Evolutionary conservation across 2,888 invertebrate species (phyloP).

Genomic region (Actias luna): DNA sequence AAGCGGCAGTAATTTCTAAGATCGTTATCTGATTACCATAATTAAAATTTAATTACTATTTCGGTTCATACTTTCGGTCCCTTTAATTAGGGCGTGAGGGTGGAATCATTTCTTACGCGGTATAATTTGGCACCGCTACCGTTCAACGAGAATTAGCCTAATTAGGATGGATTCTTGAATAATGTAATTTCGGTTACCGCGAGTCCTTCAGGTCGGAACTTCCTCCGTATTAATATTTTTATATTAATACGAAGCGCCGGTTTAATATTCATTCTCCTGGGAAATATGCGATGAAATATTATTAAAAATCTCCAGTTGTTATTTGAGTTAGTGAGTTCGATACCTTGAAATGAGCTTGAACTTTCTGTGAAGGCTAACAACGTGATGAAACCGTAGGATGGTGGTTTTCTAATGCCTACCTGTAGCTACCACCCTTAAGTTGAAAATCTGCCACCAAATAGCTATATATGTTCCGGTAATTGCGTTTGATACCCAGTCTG

Average conservation of each 20-base stretch:
- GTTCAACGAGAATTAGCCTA: slow-evolving; percentile 14
- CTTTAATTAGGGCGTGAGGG: slow-evolving; percentile 4
- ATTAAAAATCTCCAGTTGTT: background rate
- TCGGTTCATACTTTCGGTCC: slow-evolving; percentile 1
- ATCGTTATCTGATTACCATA: slow-evolving; percentile 1
- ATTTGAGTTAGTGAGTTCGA: background rate
- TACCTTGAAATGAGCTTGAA: background rate
- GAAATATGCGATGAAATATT: background rate
- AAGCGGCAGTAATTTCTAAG: background rate
- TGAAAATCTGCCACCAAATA: too few species aligned
- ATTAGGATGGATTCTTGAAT: slow-evolving; percentile 15
- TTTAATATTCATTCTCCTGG: background rate
- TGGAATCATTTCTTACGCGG: slow-evolving; percentile 14
- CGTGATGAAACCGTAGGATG: too few species aligned
- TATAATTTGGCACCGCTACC: slow-evolving; percentile 14
- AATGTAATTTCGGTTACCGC: slow-evolving; percentile 13
- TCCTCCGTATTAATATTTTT: slow-evolving; percentile 1
- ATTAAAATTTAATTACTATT: slow-evolving; percentile 13
- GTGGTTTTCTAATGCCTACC: too few species aligned
- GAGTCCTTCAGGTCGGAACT: background rate
- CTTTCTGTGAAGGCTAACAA: too few species aligned
- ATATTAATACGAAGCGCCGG: background rate
- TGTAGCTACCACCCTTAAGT: too few species aligned
- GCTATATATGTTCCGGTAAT: too few species aligned
- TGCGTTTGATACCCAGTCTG: too few species aligned